These are phyloP conservation scores for Chloroclystis v-ata DNA, from an alignment of 2,888 invertebrate species.

Conservation along the genomic window DNA sequence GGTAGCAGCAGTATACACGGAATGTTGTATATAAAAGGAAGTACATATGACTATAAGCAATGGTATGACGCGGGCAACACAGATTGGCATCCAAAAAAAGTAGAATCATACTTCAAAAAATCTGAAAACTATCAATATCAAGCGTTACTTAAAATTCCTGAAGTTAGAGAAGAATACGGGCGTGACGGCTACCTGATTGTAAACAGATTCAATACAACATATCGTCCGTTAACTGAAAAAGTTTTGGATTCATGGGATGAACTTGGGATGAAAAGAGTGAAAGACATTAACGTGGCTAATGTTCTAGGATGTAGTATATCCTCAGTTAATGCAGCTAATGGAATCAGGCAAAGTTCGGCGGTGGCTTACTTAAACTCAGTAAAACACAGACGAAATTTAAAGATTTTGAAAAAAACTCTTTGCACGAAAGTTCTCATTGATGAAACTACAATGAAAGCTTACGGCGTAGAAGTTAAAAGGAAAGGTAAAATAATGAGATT, in stretches of 20 bases:
- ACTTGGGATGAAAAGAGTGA: slow-evolving; percentile 2
- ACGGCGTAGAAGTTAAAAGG: slow-evolving; percentile 55
- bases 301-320: slow-evolving; percentile 71
- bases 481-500: slow-evolving; percentile 28
- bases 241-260: neutral
- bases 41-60: slow-evolving; percentile 62
- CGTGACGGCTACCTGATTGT: slow-evolving; percentile 62
- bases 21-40: slow-evolving; percentile 77
- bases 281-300: slow-evolving; percentile 57
- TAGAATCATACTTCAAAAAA: slow-evolving; percentile 69
- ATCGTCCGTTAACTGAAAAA: slow-evolving; percentile 38
- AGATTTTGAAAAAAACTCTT: slow-evolving; percentile 62
- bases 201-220: slow-evolving; percentile 62
- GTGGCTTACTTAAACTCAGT: slow-evolving; percentile 12
- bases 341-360: slow-evolving; percentile 41
- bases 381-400: slow-evolving; percentile 30
- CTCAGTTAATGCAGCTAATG: slow-evolving; percentile 55
- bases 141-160: slow-evolving; percentile 31
- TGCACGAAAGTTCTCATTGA: slow-evolving; percentile 73
- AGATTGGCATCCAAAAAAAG: slow-evolving; percentile 76
- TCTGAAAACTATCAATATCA: slow-evolving; percentile 61
- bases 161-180: slow-evolving; percentile 49
- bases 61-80: slow-evolving; percentile 75
- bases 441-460: slow-evolving; percentile 42
- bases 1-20: slow-evolving; percentile 77